Conservation (phyloP, 2,113 vertebrate species). For the Hippocampus guttulatus region DNA sequence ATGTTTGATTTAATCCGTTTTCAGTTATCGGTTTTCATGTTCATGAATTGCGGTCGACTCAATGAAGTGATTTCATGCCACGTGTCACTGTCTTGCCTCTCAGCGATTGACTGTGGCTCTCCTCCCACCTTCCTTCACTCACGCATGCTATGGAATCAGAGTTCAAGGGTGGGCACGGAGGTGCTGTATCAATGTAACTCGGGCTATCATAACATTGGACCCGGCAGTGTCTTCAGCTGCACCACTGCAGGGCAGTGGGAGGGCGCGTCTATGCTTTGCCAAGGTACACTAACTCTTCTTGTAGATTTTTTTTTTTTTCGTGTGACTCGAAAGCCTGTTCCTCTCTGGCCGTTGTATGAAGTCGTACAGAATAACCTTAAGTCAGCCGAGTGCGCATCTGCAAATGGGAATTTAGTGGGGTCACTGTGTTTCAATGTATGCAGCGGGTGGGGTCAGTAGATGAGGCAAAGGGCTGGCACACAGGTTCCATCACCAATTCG, state of each 20-base stretch:
- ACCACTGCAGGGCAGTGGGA: conserved; percentile 67
- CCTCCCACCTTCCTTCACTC: conserved; percentile 67
- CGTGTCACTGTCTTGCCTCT: conserved; percentile 38
- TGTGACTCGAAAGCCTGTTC: neutral
- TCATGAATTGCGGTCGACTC: neutral
- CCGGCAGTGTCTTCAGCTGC: conserved; percentile 70
- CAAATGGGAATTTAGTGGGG: neutral
- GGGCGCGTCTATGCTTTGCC: conserved; percentile 59
- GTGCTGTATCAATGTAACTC: conserved; percentile 71
- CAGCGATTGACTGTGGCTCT: conserved; percentile 64
- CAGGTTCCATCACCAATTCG: too few species aligned
- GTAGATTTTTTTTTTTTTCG: neutral
- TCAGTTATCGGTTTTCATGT: too few species aligned
- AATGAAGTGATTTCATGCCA: conserved; percentile 5
- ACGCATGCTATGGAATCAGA: conserved; percentile 67
- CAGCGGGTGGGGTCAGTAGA: too few species aligned
- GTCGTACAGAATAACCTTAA: neutral
- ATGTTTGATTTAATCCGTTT: too few species aligned
- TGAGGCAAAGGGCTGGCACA: too few species aligned
- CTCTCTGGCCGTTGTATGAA: too few species aligned
- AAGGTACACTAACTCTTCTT: conserved; percentile 64
- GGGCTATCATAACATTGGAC: conserved; percentile 70
- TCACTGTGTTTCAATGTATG: neutral
- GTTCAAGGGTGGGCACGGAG: conserved; percentile 55
- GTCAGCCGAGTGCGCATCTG: neutral